Conservation (phyloP, 2,888 invertebrate species). For the Lithophane semibrunnea region DNA sequence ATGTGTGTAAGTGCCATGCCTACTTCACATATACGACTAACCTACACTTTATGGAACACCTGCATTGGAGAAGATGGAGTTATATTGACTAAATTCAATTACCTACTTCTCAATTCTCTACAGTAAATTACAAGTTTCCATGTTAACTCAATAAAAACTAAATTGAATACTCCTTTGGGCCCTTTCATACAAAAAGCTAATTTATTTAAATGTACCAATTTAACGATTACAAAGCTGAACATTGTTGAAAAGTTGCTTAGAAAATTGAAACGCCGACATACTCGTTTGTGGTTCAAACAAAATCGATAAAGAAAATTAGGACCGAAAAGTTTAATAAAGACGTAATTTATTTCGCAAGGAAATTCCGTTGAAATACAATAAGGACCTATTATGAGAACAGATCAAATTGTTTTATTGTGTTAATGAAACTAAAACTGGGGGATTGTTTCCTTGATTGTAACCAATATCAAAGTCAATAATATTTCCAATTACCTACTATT, state of each 20-base stretch:
- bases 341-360: constrained; percentile 36
- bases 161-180: constrained; percentile 54
- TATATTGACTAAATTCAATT: constrained; percentile 28
- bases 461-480: background rate
- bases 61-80: background rate
- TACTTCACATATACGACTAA: background rate
- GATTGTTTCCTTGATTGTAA: background rate
- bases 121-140: constrained; percentile 52
- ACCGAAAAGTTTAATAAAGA: constrained; percentile 27
- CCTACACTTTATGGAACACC: background rate
- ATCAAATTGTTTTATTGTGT: background rate
- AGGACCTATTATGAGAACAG: background rate
- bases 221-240: constrained; percentile 60
- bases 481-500: background rate
- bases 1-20: too few species aligned
- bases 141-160: constrained; percentile 60
- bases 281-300: constrained; percentile 46
- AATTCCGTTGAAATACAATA: constrained; percentile 22
- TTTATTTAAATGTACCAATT: constrained; percentile 64
- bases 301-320: constrained; percentile 55
- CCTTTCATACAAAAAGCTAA: constrained; percentile 59
- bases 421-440: background rate
- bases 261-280: constrained; percentile 53
- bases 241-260: constrained; percentile 57
- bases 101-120: constrained; percentile 32